These are phyloP conservation scores for Coregonus sp. DNA, from an alignment of 2,797 vertebrate species.

Conservation along the genomic window DNA sequence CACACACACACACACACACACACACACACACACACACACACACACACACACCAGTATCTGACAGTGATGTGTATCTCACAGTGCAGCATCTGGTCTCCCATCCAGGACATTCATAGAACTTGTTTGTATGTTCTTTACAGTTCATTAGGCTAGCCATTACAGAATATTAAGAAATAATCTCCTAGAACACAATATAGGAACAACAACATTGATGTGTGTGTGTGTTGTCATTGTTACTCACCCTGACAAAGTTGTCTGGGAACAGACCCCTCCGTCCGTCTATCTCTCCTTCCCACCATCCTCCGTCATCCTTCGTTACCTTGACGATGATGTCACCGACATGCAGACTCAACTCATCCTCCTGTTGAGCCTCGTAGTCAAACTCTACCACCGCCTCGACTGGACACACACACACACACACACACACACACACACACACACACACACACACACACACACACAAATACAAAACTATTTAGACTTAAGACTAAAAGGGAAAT, in stretches of 20 bases:
- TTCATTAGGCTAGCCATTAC: too few relatives aligned
- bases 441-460: constrained; percentile 1
- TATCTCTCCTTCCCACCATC: constrained; percentile 99
- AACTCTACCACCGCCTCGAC: constrained; percentile 99
- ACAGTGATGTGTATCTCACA: background rate
- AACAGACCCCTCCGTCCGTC: constrained; percentile 95
- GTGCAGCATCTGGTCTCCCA: background rate
- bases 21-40: background rate
- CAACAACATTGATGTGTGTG: background rate
- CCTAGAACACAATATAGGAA: background rate
- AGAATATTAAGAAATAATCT: too few relatives aligned
- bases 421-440: background rate
- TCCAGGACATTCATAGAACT: constrained; percentile 77
- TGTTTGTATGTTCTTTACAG: background rate
- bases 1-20: background rate
- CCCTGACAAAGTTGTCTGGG: constrained; percentile 99
- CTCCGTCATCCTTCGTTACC: constrained; percentile 94
- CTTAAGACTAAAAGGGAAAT: background rate
- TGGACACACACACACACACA: constrained; percentile 38
- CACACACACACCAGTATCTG: background rate
- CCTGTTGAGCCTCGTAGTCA: constrained; percentile 97
- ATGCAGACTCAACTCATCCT: constrained; percentile 97
- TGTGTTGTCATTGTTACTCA: constrained; percentile 75
- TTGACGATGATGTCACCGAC: constrained; percentile 96
- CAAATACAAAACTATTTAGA: background rate